Base-by-base conservation (phyloP, 2,888 invertebrate genomes). In the Tigriopus californicus region DNA sequence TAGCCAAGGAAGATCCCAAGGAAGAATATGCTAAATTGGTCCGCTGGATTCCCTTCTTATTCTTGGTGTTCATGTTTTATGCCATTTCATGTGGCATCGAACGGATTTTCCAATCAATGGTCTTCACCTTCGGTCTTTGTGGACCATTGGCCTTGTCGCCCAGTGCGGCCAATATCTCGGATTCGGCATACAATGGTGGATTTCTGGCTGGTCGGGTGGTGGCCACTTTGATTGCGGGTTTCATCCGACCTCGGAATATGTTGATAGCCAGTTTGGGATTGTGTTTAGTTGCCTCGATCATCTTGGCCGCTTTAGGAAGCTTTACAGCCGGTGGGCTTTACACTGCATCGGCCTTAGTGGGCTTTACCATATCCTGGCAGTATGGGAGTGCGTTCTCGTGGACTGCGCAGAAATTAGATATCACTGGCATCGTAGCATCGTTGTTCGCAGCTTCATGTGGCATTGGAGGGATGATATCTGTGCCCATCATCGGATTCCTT, bases 171-270 rank as follows among this genome's bases (percentile, higher is more conserved):
- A 40, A 15, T 12, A 15, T 15, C 13, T 25, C 54, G 10, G 54
- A 53, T 33, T 53, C 54, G n/a, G 22, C 33, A 5, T 53, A 25
- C 41, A 53, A 53, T 40, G 54, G 54, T 6, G 54, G 54, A 33
- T 53, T 53, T 18, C 11, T 53, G 54, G 15, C 15, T 22, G 54
- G 54, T n/a, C 41, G 56, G 18, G 18, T 56, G 41, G 15, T 22
- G 3, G 40, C 20, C 3, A 41, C 25, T 13, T 11, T 56, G 11
- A 42, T 56, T 10, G 41, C 56, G 13, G 25, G 25, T 18, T 42
- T 42, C 18, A 42, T 56, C 42, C n/a, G n/a, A n/a, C 56, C 56
- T 13, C 13, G 53, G 25, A 49, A 18, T 4, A 49, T 49, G 49
- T 18, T 49, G 15, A 22, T 22, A 2, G 13, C 5, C 10, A 49